phyloP scores from a whole-genome alignment of 2,888 invertebrate species.

The Syrphus vitripennis region DNA sequence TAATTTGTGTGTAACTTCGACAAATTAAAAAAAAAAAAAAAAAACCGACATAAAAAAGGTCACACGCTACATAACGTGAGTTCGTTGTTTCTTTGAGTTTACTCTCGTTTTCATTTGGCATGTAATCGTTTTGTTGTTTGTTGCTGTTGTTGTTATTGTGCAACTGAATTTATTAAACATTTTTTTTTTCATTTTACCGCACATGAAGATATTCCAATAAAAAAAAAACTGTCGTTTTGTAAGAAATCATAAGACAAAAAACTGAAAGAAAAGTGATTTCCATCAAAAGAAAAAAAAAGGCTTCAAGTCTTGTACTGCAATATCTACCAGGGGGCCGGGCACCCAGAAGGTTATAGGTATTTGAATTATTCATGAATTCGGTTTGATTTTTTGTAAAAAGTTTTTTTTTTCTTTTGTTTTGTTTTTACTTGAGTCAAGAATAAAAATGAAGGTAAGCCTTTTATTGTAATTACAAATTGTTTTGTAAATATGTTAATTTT shows the following conservation, averaged over 20 bases:
- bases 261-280: constrained; percentile 28
- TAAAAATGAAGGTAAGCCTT: constrained; percentile 22
- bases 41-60: constrained; percentile 32
- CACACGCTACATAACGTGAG: constrained; percentile 36
- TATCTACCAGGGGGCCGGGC: background rate
- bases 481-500: constrained; percentile 34
- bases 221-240: constrained; percentile 7
- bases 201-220: constrained; percentile 20
- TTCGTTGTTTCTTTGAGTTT: constrained; percentile 21
- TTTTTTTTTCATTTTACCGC: constrained; percentile 5
- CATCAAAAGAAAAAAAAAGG: constrained; percentile 33
- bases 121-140: constrained; percentile 21
- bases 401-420: background rate
- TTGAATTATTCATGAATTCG: constrained; percentile 60
- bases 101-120: constrained; percentile 49
- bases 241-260: background rate
- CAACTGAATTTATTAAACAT: constrained; percentile 32
- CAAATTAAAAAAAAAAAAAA: constrained; percentile 6
- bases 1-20: constrained; percentile 24
- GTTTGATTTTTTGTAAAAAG: background rate
- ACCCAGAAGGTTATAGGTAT: constrained; percentile 11
- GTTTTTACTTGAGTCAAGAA: background rate
- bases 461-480: constrained; percentile 42
- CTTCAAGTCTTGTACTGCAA: background rate
- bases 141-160: constrained; percentile 4